Base-by-base conservation (phyloP, 2,888 invertebrate genomes). In the Drosophila pseudotakahashii region DNA sequence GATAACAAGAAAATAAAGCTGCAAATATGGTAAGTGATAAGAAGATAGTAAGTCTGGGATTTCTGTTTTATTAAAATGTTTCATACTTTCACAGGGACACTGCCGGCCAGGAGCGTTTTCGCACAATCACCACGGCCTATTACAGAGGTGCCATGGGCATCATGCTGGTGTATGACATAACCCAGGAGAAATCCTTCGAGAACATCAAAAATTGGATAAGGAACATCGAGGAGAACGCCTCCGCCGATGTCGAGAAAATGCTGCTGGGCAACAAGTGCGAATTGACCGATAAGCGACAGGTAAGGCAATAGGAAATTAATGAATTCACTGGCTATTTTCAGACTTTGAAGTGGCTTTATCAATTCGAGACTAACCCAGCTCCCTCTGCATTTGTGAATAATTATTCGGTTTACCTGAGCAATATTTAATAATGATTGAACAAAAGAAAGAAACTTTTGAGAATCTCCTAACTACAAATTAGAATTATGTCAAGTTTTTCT, bases 71-170 rank as follows among this genome's bases (percentile, higher is more conserved):
- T 30, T 44, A 30, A 23, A 4, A 14, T 13, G 0, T 42, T 13
- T 2, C 11, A 13, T 7, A 11, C 2, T 13, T 47, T 68, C 3
- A 19, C 90, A 98, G 98, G 99, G 99, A 99, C 92, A 99, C 99
- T 61, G 99, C 99, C 44, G 99, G 99, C 0, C 99, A 99, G 93
- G 99, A 99, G 92, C 94, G 99, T 90, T 99, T 99, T 94, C 95
- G 99, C 86, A 99, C 99, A 75, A 99, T 99, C 86, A 99, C 99
- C 60, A 99, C 99, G 70, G 99, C 99, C n/a, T 99, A 99, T 92
- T 99, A 99, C 93, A 95, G 99, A 84, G 99, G 99, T 53, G 99
- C 99, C 45, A 99, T 99, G 99, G 99, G 99, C 72, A 99, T 99
- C 82, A 98, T 99, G 98, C 94, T 99, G 79, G 99, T 99, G 41